Evolutionary conservation across 2,888 invertebrate genomes (phyloP).

Genomic region (Dolichomitus sp.): DNA sequence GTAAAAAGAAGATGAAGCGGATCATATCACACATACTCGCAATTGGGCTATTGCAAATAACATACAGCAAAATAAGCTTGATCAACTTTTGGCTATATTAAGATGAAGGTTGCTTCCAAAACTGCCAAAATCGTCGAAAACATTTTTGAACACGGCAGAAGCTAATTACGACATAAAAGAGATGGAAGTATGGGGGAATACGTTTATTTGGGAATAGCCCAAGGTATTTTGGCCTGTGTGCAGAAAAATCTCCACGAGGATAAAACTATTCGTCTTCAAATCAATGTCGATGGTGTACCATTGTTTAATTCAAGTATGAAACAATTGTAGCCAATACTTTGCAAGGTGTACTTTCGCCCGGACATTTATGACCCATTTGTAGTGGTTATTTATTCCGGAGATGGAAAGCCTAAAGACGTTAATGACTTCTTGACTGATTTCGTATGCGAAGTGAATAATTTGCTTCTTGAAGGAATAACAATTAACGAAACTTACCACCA

Average conservation of each 20-base stretch:
- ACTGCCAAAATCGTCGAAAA: slow-evolving; percentile 58
- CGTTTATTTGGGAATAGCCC: slow-evolving; percentile 55
- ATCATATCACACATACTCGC: slow-evolving; percentile 2
- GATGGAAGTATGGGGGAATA: slow-evolving; percentile 54
- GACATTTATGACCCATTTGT: slow-evolving; percentile 66
- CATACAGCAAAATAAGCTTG: slow-evolving; percentile 51
- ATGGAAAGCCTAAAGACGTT: slow-evolving; percentile 67
- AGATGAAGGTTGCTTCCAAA: slow-evolving; percentile 43
- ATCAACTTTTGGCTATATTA: slow-evolving; percentile 56
- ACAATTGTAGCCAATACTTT: slow-evolving; percentile 67
- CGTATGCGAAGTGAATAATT: slow-evolving; percentile 60
- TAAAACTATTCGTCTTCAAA: slow-evolving; percentile 41
- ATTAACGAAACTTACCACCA: slow-evolving; percentile 52
- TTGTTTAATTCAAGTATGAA: slow-evolving; percentile 59
- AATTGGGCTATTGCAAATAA: slow-evolving; percentile 41
- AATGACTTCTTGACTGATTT: slow-evolving; percentile 61
- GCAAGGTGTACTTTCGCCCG: slow-evolving; percentile 60
- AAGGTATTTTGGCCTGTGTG: slow-evolving; percentile 38
- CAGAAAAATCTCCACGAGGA: slow-evolving; percentile 54
- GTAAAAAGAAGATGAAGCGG: not conserved
- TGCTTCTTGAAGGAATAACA: slow-evolving; percentile 53
- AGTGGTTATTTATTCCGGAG: slow-evolving; percentile 67
- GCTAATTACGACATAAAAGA: slow-evolving; percentile 40
- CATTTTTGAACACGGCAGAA: slow-evolving; percentile 51
- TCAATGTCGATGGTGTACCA: slow-evolving; percentile 65